Evolutionary conservation across 2,797 vertebrate genomes (phyloP).

Genomic region (Malacoraja senta): DNA sequence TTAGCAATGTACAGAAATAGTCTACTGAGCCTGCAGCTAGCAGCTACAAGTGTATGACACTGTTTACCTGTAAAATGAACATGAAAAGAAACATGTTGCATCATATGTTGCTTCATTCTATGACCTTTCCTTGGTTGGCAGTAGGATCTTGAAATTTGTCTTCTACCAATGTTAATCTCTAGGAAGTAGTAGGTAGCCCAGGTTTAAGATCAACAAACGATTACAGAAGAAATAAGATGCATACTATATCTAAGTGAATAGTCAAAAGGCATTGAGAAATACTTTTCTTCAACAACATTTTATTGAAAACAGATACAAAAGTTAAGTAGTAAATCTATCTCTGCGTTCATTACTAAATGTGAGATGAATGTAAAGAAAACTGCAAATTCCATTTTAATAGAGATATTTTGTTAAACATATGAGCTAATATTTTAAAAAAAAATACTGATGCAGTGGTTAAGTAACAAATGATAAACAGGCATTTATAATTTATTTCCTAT

Average conservation of each 20-base stretch:
- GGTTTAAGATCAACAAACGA: not conserved
- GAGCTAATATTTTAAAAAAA: not conserved
- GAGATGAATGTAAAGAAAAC: not conserved
- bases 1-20: too few species aligned
- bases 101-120: not conserved
- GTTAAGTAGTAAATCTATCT: not conserved
- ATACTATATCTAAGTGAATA: not conserved
- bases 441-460: not conserved
- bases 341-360: not conserved
- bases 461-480: not conserved
- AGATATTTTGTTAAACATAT: not conserved
- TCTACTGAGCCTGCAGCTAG: not conserved
- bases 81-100: not conserved
- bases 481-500: not conserved
- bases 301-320: slow-evolving; percentile 33
- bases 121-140: not conserved
- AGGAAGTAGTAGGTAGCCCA: slow-evolving; percentile 19
- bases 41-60: not conserved
- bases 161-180: slow-evolving; percentile 37
- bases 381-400: not conserved
- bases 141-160: not conserved
- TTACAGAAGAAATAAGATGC: slow-evolving; percentile 32
- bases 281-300: not conserved
- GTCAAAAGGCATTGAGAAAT: not conserved
- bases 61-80: not conserved